Evolutionary conservation across 2,888 invertebrate genomes (phyloP).

Genomic region (Herminia tarsipennalis): DNA sequence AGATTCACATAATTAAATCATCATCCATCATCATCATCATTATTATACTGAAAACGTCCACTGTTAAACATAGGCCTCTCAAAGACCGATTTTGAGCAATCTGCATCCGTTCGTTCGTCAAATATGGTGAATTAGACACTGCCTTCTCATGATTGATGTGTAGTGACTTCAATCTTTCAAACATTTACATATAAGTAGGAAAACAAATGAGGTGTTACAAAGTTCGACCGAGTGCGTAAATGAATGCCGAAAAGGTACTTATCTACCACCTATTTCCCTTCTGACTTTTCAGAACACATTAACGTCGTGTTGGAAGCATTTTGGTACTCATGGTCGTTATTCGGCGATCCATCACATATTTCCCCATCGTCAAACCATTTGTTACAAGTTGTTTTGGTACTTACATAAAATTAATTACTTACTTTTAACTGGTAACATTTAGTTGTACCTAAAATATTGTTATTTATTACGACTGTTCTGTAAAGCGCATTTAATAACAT

Average conservation of each 20-base stretch:
- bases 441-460: constrained; percentile 30
- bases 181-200: too few species aligned
- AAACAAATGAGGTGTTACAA: not conserved
- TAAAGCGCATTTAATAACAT: constrained; percentile 7
- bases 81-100: too few species aligned
- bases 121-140: too few species aligned
- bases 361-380: constrained; percentile 26
- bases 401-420: constrained; percentile 53
- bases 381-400: constrained; percentile 42
- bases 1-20: too few species aligned
- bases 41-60: too few species aligned
- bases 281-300: constrained; percentile 13
- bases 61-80: too few species aligned
- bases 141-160: too few species aligned
- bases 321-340: constrained; percentile 26
- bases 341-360: constrained; percentile 45
- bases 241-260: not conserved
- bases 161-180: too few species aligned
- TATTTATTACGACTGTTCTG: constrained; percentile 34
- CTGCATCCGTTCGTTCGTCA: too few species aligned
- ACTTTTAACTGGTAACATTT: constrained; percentile 32
- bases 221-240: not conserved
- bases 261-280: constrained; percentile 4
- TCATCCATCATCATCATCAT: too few species aligned
- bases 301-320: constrained; percentile 14